Evolutionary conservation across 2,113 vertebrate genomes (phyloP), one percentile per base, ranked within the genome.

Genomic region (Dendrocopos noguchii): DNA sequence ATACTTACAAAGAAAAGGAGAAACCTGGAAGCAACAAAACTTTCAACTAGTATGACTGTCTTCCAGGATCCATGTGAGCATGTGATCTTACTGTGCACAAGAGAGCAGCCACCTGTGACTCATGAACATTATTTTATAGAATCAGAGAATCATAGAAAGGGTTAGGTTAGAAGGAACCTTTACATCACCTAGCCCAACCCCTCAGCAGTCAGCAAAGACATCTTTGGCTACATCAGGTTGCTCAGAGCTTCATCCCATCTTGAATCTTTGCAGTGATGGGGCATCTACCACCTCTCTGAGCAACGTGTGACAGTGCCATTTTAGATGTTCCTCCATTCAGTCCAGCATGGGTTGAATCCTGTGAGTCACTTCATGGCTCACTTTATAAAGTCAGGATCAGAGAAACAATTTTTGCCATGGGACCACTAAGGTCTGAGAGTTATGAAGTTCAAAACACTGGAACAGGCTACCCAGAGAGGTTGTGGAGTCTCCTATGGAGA

Each of bases 51-150:
- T 31, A 17, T 12, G 10, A 34, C 9, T 10, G 11, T 27, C 12
- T 5, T 12, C 7, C 5, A 28, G 36, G 22, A 77, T 64, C 60
- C 29, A 57, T 47, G 31, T 20, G 22, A 61, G 50, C 3, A 0
- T 1, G 1, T 27, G 4, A 11, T 46, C 8, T 47, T 44, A n/a
- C 56, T 73, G 18, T 46, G 44, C 18, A 34, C 0, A 0, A 3
- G 2, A 16, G 4, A 80, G 14, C 59, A 76, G 64, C 24, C 34
- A 70, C 12, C 28, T 6, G 3, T 12, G 2, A 1, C 8, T 82
- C 15, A 3, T 12, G 31, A 84, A 20, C 12, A 5, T 5, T 36
- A 15, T 47, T 66, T 66, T 42, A 82, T 34, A 25, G 53, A 25
- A 52, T 50, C 47, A 50, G 10, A 50, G 21, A 50, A 50, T 13